Evolutionary conservation across 2,888 invertebrate species (phyloP).

Genomic region (Chironomus tentans): DNA sequence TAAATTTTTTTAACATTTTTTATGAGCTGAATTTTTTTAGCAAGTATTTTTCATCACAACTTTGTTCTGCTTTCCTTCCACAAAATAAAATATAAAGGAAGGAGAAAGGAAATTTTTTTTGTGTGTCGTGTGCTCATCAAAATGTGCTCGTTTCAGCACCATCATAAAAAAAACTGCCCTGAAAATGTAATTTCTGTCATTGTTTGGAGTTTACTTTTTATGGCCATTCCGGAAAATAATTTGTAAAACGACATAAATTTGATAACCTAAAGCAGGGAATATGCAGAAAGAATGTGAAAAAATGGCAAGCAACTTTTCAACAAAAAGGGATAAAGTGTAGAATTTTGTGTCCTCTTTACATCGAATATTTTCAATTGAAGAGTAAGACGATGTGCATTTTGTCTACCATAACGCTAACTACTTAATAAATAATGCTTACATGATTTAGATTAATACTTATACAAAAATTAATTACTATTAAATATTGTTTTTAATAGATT

Average conservation of each 20-base stretch:
- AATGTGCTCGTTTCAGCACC: background rate
- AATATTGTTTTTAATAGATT: too few species aligned
- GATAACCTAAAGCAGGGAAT: background rate
- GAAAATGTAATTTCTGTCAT: constrained; percentile 3
- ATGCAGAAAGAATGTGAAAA: background rate
- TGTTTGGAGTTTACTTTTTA: background rate
- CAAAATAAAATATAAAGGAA: background rate
- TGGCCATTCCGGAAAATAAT: background rate
- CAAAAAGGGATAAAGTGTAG: too few species aligned
- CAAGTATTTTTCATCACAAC: constrained; percentile 16
- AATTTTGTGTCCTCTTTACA: too few species aligned
- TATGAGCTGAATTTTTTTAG: background rate
- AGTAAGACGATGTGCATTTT: too few species aligned
- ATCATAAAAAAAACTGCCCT: constrained; percentile 4
- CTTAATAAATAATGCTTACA: too few species aligned
- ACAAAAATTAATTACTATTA: too few species aligned
- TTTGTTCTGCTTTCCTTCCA: background rate
- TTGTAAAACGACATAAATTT: constrained; percentile 14
- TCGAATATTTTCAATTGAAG: too few species aligned
- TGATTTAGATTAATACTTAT: too few species aligned
- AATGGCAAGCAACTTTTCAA: too few species aligned
- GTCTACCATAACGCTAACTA: too few species aligned
- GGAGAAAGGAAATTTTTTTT: background rate
- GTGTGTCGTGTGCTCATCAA: background rate
- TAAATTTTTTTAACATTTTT: background rate